phyloP scores from a whole-genome alignment of 2,888 invertebrate genomes.

The Ypsolopha scabrella region DNA sequence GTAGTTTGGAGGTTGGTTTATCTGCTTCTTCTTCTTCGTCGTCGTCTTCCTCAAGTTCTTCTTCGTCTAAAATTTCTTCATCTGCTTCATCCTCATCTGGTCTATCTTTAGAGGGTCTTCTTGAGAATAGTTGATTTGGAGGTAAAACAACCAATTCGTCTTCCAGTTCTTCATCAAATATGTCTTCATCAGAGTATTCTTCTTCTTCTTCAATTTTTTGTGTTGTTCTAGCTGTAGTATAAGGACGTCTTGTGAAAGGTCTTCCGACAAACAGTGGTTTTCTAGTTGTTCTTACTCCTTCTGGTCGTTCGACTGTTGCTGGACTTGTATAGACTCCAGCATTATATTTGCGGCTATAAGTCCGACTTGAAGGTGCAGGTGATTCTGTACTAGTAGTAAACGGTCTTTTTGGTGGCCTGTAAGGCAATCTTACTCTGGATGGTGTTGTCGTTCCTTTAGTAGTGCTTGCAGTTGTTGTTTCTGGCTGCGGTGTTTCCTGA shows the following conservation, averaged over 20 bases:
- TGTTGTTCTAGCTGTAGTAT: slow-evolving; percentile 51
- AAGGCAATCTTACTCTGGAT: slow-evolving; percentile 42
- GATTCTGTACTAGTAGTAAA: slow-evolving; percentile 56
- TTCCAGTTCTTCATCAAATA: slow-evolving; percentile 45
- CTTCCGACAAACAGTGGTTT: slow-evolving; percentile 40
- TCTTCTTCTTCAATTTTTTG: slow-evolving; percentile 39
- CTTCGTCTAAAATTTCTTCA: slow-evolving; percentile 20
- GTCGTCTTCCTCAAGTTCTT: slow-evolving; percentile 6
- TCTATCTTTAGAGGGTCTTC: slow-evolving; percentile 28
- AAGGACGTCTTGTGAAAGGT: slow-evolving; percentile 48
- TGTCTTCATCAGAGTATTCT: slow-evolving; percentile 30
- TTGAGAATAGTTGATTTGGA: slow-evolving; percentile 48
- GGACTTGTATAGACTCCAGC: slow-evolving; percentile 61
- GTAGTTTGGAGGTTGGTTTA: slow-evolving; percentile 37
- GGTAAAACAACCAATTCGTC: slow-evolving; percentile 54
- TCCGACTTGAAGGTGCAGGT: slow-evolving; percentile 38
- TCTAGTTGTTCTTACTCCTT: slow-evolving; percentile 36
- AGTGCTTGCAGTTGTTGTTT: slow-evolving; percentile 38
- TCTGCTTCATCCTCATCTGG: slow-evolving; percentile 15
- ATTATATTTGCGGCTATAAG: slow-evolving; percentile 62
- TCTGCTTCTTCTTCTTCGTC: slow-evolving; percentile 14
- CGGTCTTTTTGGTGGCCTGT: slow-evolving; percentile 46
- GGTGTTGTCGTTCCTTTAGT: slow-evolving; percentile 29
- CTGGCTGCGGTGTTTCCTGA: slow-evolving; percentile 16
- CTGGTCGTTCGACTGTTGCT: slow-evolving; percentile 38